phyloP scores from a whole-genome alignment of 2,113 vertebrate species.

The Delphinapterus leucas region DNA sequence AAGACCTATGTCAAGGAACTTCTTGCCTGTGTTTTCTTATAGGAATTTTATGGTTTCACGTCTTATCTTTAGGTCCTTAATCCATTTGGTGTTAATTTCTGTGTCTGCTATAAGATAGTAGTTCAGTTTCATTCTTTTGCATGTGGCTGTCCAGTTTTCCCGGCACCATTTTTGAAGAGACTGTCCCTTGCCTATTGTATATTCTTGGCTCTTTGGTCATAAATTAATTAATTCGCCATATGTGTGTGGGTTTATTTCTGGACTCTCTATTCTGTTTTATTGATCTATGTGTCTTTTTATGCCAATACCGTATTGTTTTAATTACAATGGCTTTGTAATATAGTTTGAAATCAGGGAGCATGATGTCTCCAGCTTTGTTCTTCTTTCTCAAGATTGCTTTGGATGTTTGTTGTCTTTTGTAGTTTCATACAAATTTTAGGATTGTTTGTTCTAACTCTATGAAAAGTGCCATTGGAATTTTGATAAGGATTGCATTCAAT shows the following conservation, averaged over 20 bases:
- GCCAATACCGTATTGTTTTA: not conserved
- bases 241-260: not conserved
- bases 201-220: not conserved
- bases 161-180: not conserved
- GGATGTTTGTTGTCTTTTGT: too few species aligned
- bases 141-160: not conserved
- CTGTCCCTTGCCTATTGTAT: not conserved
- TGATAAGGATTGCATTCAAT: too few species aligned
- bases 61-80: not conserved
- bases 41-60: not conserved
- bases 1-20: not conserved
- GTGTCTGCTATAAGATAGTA: not conserved
- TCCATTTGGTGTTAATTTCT: not conserved
- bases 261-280: not conserved
- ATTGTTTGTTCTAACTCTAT: too few species aligned
- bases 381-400: not conserved
- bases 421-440: too few species aligned
- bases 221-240: not conserved
- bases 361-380: not conserved
- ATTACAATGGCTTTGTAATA: not conserved
- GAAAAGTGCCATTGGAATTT: too few species aligned
- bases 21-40: not conserved
- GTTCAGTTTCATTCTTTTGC: not conserved
- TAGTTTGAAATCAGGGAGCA: not conserved
- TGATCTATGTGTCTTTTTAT: not conserved